Percentiles rank a stretch among this genome's conserved stretches.
Evolutionary conservation across 2,888 invertebrate genomes (phyloP).

Genomic region (Melitaea athalia): DNA sequence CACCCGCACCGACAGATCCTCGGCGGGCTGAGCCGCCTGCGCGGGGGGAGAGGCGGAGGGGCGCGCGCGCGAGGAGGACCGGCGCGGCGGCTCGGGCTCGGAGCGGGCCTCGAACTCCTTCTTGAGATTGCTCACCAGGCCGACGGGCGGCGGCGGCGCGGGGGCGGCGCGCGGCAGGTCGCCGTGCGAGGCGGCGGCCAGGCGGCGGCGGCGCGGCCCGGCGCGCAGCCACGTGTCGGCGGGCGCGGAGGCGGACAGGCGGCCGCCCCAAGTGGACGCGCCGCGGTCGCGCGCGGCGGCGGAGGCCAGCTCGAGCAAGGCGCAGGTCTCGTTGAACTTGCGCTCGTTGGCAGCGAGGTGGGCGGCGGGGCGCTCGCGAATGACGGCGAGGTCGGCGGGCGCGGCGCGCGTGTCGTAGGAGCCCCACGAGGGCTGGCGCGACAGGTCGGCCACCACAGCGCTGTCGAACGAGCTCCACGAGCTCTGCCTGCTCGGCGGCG

Average conservation of each 20-base stretch:
- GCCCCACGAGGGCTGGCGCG: constrained; percentile 92
- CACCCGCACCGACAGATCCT: constrained; percentile 85
- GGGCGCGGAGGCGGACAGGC: constrained; percentile 84
- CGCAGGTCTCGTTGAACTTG: constrained; percentile 80
- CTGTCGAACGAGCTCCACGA: constrained; percentile 91
- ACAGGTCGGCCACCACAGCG: constrained; percentile 87
- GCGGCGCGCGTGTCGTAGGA: constrained; percentile 85
- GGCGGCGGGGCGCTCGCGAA: constrained; percentile 46
- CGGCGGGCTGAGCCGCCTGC: constrained; percentile 74
- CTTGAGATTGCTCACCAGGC: constrained; percentile 92
- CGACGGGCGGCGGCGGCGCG: constrained; percentile 76
- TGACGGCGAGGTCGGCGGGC: constrained; percentile 47
- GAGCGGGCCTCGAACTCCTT: constrained; percentile 91
- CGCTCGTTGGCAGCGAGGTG: constrained; percentile 68
- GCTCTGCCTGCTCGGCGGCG: constrained; percentile 84
- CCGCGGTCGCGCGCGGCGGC: constrained; percentile 68
- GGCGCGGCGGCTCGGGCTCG: constrained; percentile 52
- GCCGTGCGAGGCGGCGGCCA: constrained; percentile 67
- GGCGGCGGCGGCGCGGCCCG: constrained; percentile 68
- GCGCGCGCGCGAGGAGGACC: constrained; percentile 48
- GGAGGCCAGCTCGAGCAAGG: constrained; percentile 82
- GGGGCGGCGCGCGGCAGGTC: constrained; percentile 69
- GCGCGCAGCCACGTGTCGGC: constrained; percentile 80
- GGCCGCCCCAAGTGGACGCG: constrained; percentile 72
- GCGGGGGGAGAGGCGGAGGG: constrained; percentile 47